A percentile compares a stretch with the other conserved stretches of the same genome.
Conservation (phyloP, 1,140 invertebrate species). For the Dryas iulia region DNA sequence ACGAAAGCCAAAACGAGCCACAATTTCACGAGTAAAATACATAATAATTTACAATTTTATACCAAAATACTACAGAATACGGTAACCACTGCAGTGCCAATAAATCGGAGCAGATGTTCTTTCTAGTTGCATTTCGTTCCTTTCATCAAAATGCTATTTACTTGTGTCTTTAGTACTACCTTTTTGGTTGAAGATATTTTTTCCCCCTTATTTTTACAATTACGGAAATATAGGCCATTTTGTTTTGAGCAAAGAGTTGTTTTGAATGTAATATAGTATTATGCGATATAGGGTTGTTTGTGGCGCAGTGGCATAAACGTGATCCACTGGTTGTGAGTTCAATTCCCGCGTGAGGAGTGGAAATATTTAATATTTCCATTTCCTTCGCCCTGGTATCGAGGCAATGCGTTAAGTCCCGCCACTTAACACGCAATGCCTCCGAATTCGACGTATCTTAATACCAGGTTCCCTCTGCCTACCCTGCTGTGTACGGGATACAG, state of each 20-base stretch:
- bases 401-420: too few relatives aligned
- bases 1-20: background rate
- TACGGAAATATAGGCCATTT: background rate
- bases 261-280: background rate
- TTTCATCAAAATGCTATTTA: conserved; percentile 3
- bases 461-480: too few relatives aligned
- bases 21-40: background rate
- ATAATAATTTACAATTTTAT: background rate
- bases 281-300: too few relatives aligned
- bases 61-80: background rate
- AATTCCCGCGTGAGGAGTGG: too few relatives aligned
- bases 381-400: too few relatives aligned
- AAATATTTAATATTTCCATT: too few relatives aligned
- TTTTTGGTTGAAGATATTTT: background rate
- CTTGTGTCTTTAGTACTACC: background rate
- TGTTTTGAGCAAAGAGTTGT: background rate
- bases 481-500: too few relatives aligned
- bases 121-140: background rate
- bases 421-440: too few relatives aligned
- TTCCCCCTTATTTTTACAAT: background rate
- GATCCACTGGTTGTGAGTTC: too few relatives aligned
- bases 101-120: background rate
- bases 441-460: too few relatives aligned
- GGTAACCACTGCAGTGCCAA: background rate
- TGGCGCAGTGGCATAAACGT: too few relatives aligned